Percentiles rank a stretch among this genome's conserved stretches.
phyloP scores from a whole-genome alignment of 53 echinoderm and acorn worm species.

The Echinarachnius parma region DNA sequence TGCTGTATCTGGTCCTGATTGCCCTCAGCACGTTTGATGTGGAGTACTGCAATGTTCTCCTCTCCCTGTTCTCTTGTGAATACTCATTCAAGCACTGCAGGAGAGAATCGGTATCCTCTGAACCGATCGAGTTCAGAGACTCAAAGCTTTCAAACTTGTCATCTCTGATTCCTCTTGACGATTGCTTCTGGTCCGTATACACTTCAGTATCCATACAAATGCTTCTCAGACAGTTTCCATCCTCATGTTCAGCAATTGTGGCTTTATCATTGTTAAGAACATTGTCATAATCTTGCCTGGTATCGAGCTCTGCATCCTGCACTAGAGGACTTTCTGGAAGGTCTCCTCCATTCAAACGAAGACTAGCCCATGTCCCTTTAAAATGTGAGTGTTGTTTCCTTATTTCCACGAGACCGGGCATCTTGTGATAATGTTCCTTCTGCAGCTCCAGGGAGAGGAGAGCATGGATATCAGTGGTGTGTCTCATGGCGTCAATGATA shows the following conservation, averaged over 20 bases:
- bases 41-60: neutral
- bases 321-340: neutral
- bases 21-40: conserved; percentile 8
- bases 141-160: conserved; percentile 19
- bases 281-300: neutral
- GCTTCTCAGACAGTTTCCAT: conserved; percentile 5
- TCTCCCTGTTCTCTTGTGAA: conserved; percentile 9
- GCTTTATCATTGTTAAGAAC: neutral
- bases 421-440: conserved; percentile 50
- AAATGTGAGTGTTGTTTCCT: conserved; percentile 36
- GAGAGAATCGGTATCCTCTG: conserved; percentile 40
- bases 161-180: neutral
- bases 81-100: conserved; percentile 38
- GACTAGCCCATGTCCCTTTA: neutral
- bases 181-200: neutral
- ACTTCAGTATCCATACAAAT: neutral
- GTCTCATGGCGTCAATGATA: conserved; percentile 52
- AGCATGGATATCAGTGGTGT: conserved; percentile 40
- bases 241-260: conserved; percentile 14
- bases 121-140: conserved; percentile 9
- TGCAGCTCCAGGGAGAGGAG: conserved; percentile 52
- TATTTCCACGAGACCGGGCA: conserved; percentile 48
- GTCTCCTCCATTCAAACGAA: neutral
- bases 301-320: neutral
- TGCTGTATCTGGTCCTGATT: neutral